Evolutionary conservation across 2,113 vertebrate genomes (phyloP).

Genomic region (Peromyscus maniculatus): DNA sequence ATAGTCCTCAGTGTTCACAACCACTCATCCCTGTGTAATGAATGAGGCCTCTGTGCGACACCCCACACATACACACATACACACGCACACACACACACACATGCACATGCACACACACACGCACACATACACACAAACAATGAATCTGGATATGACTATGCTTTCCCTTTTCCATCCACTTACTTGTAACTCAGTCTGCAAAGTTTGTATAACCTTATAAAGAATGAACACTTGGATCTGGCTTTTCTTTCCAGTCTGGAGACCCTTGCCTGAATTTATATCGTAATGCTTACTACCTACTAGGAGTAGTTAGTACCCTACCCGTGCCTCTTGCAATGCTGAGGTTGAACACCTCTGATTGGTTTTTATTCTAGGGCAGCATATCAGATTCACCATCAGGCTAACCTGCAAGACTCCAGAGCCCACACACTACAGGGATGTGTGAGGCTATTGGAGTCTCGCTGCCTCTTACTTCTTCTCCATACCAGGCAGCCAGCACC

Average conservation of each 20-base stretch:
- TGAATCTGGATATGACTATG: not conserved
- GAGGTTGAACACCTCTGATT: not conserved
- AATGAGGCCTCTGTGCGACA: too few species aligned
- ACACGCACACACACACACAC: not conserved
- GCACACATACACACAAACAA: not conserved
- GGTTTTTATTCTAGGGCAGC: not conserved
- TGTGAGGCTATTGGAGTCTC: not conserved
- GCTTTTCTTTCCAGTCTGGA: not conserved
- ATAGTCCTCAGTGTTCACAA: not conserved
- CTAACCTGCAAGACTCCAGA: not conserved
- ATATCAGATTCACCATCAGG: not conserved
- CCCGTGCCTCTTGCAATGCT: not conserved
- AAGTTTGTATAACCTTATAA: not conserved
- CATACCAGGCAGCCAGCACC: not conserved
- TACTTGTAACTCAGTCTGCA: not conserved
- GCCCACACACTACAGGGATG: not conserved
- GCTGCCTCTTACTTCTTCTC: not conserved
- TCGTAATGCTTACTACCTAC: not conserved
- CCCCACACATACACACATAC: too few species aligned
- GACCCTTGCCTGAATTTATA: not conserved
- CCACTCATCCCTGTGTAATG: not conserved
- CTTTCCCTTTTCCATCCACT: not conserved
- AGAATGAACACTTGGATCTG: not conserved
- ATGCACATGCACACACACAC: not conserved
- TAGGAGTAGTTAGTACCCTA: too few species aligned